Base-by-base conservation (phyloP, 2,888 invertebrate genomes). In the Elmis aenea region DNA sequence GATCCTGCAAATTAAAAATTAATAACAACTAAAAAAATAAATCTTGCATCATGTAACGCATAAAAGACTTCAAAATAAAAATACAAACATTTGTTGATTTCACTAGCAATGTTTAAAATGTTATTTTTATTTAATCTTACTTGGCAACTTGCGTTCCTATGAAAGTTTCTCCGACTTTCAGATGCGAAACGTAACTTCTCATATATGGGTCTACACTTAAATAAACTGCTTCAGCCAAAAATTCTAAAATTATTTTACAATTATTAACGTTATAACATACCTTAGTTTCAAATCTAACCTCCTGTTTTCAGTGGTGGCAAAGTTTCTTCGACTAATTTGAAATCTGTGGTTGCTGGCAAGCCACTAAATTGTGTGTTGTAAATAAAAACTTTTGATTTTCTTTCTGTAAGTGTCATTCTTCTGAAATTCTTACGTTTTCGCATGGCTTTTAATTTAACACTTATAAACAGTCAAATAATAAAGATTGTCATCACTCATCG, bases 181-280 rank as follows among this genome's bases (percentile, higher is more conserved):
- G 46, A 14, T 66, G 64, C 26, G 67, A 66, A 62, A 72, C 70
- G 47, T 75, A 77, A 1, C 72, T 70, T 50, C 81, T 68, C 78
- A 81, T 79, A 40, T 82, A 84, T 1, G 85, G 85, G 61, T 85
- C 85, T 13, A 85, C 80, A 46, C 82, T 82, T 1, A 83, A 58
- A 56, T 73, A 83, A 52, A 78, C 71, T 2, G 83, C 83, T 68
- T 83, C 74, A 2, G 76, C 69, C 31, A 85, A 65, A 48, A 80
- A 75, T 67, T 83, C 81, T 82, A 59, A 40, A 71, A 70, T 28
- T 12, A 23, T 16, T 10, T 22, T 6, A 26, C n/a, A n/a, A 12
- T 26, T 11, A 12, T 11, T 26, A 26, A 13, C 13, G 13, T n/a
- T 9, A 13, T 26, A n/a, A 12, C 13, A 14, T 14, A n/a, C 10